Evolutionary conservation across 92 coral and sea anemone genomes (phyloP), one percentile per base, ranked within the genome.

Genomic region (Blastomussa wellsi): DNA sequence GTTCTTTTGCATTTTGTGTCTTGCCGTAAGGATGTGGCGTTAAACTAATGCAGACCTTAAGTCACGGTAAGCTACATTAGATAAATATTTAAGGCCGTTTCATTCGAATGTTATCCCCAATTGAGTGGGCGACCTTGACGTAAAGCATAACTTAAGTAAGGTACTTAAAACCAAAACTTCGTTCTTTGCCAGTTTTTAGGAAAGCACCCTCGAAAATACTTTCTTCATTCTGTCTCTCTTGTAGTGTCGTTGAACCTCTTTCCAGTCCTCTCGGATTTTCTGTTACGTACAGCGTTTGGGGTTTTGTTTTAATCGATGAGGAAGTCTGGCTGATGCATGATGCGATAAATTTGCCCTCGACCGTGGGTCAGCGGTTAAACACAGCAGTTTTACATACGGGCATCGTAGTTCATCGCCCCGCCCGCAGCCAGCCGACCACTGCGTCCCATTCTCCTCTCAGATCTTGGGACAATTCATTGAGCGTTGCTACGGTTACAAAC

Each of bases 401-500:
- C 39, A 55, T 59, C 44, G 24, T 29, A 36, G 74, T 7, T 83
- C 80, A 83, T 62, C 87, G 87, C 24, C 37, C 86, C 15, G 87
- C 74, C n/a, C 87, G 57, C 72, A 83, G 64, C 87, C 87, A 83
- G 20, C 87, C 87, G 41, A 77, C 52, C 41, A 74, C 80, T 22
- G 87, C 80, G 42, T 83, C 79, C 87, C 87, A 83, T 74, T 83
- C 87, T 7, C 51, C 87, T 26, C 69, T 67, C 11, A 85, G 71
- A 39, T 85, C 88, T 42, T 66, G 82, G 53, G 77, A 76, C 77
- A 85, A 12, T 51, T 77, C 83, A 1, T 65, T 65, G 15, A 85
- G 77, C 4, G 88, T 85, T 13, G 82, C 88, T 52, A 85, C 77
- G 12, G 88, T 78, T 22, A 74, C 83, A 53, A 85, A 85, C 77